Conservation (phyloP, 2,797 vertebrate species). For the Crypturellus tataupa region DNA sequence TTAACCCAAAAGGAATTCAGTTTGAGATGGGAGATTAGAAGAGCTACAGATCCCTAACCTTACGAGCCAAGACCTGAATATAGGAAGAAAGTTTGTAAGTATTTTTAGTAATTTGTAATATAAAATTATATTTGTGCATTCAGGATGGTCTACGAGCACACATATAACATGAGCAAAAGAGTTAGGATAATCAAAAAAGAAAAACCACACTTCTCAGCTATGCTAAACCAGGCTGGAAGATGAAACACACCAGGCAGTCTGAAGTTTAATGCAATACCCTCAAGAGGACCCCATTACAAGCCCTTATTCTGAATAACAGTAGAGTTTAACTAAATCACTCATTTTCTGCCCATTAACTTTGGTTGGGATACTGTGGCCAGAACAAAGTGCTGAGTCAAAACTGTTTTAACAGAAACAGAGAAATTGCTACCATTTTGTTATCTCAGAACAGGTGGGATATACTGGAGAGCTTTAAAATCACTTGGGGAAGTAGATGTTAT, state of each 20-base stretch:
- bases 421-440: background rate
- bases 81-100: background rate
- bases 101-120: background rate
- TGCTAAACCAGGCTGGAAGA: background rate
- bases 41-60: background rate
- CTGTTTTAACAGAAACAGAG: background rate
- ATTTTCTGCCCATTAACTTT: background rate
- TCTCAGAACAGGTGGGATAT: background rate
- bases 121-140: background rate
- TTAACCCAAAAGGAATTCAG: background rate
- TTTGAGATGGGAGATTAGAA: background rate
- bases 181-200: too few species aligned
- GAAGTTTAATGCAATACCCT: background rate
- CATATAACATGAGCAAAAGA: background rate
- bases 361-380: background rate
- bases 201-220: background rate
- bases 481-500: background rate
- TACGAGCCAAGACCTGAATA: background rate
- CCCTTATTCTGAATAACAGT: background rate
- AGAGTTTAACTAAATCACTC: background rate
- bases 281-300: background rate
- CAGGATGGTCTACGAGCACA: background rate
- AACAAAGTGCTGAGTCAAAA: background rate
- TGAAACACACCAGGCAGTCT: background rate
- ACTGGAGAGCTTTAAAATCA: background rate